phyloP scores from a whole-genome alignment of 30 jellyfish, hydroid and myxozoan genomes.

The Hydractinia echinata region DNA sequence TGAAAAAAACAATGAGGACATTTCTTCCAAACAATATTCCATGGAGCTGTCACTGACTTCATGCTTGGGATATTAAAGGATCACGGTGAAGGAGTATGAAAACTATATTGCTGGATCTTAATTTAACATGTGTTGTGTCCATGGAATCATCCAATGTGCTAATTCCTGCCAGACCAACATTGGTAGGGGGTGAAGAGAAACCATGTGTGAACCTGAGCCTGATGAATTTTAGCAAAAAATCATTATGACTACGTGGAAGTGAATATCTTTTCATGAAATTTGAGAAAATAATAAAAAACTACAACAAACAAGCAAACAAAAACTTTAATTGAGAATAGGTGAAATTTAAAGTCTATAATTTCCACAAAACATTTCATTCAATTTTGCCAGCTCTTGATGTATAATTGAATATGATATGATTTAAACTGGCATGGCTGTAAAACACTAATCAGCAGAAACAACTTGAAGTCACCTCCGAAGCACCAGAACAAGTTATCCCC shows the following conservation, averaged over 20 bases:
- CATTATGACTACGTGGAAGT: too few species aligned
- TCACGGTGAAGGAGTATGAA: constrained; percentile 78
- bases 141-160: constrained; percentile 72
- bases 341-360: neutral
- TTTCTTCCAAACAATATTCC: constrained; percentile 51
- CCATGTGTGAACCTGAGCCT: constrained; percentile 22
- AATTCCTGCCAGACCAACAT: constrained; percentile 76
- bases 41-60: constrained; percentile 20
- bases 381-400: too few species aligned
- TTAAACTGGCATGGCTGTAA: too few species aligned
- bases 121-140: constrained; percentile 50
- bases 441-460: too few species aligned
- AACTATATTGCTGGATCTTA: constrained; percentile 76
- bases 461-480: too few species aligned
- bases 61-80: constrained; percentile 43
- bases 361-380: too few species aligned
- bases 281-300: neutral
- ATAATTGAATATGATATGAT: too few species aligned
- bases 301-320: neutral
- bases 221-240: neutral
- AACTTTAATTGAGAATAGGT: neutral
- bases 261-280: neutral
- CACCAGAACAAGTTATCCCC: too few species aligned
- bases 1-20: constrained; percentile 70
- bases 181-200: constrained; percentile 26